Evolutionary conservation across 1,140 invertebrate genomes (phyloP), one percentile per base, ranked within the genome.

Genomic region (Campoletis sonorensis): DNA sequence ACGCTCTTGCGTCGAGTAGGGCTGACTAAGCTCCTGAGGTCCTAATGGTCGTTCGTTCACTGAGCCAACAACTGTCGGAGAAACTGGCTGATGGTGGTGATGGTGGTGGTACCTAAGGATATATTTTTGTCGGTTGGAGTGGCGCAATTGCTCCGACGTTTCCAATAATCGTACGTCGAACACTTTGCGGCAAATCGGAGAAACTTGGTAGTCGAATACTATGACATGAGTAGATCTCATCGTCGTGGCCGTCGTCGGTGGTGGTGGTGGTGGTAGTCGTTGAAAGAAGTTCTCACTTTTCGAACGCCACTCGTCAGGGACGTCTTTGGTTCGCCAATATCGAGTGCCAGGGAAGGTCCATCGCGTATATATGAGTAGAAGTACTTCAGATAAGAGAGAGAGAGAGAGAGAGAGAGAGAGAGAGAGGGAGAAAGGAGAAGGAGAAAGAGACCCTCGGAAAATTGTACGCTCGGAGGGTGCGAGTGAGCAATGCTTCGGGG

Each of bases 21-120:
- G 87, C 87, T 88, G 87, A 88, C 86, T 88, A 88, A 88, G 87
- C 80, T 83, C 83, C 76, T 84, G 85, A 4, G 82, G 83, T 80
- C 83, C 84, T 79, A 80, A 85, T 85, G 85, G 85, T 81, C 87
- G 82, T 86, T 85, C 86, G 81, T 86, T 88, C 84, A 84, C 82
- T 81, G 84, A 80, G 82, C 82, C 79, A 82, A 81, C 77, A 84
- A 77, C 45, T 27, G 11, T 37, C 54, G 73, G 81, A 27, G 73
- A 76, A 77, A 70, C 67, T 30, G 67, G 67, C 15, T 70, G 26
- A n/a, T 77, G 70, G 61, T 21, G 7, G n/a, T 26, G 61, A 5
- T 64, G 23, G 61, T 58, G 13, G 30, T 33, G 30, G 30, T 33
- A 18, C 51, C 79, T 73, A 49, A 77, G 13, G 67, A 70, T 33